Evolutionary conservation across 2,113 vertebrate genomes (phyloP), one percentile per base, ranked within the genome.

Genomic region (Cyrtonyx montezumae): DNA sequence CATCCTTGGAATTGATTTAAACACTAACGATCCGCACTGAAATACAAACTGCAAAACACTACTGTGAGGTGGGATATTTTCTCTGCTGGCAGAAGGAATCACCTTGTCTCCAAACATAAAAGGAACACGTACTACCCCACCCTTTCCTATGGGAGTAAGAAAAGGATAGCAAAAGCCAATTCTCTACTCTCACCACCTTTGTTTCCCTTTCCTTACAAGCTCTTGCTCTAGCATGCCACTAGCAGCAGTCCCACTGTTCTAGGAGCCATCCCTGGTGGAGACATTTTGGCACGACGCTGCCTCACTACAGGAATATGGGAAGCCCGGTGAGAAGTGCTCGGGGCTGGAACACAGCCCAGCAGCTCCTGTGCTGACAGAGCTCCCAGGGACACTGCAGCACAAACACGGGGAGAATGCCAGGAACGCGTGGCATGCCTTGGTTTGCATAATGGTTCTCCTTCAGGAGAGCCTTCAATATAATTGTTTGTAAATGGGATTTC

Each of bases 371-470:
- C 9, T 8, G 15, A 34, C 73, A 48, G 23, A 62, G 59, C 68
- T 2, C 3, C 8, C 26, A 77, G 80, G 14, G 69, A 51, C 53
- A 3, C 4, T 16, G 45, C 59, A 63, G 56, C 0, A 34, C 48
- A 10, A 30, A 51, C 32, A 84, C 56, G 22, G 17, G 0, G 58
- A 66, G 91, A 95, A 92, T 89, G 93, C 59, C 93, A 84, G 87
- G 93, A 94, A 96, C 95, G 62, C 17, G 1, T 28, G 91, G 53
- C 14, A 95, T 95, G 88, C 36, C 84, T 61, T 21, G 4, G 8
- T 93, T 76, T 82, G 89, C 87, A 91, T 61, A 94, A 76, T 65
- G 84, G 26, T 32, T 75, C 87, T 59, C 55, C 91, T 95, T 84
- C 68, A 81, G 80, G 70, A 87, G 34, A 69, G 70, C 53, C 63